These are phyloP conservation scores for Acrocephalus arundinaceus DNA, from an alignment of 2,113 vertebrate species.

Conservation along the genomic window DNA sequence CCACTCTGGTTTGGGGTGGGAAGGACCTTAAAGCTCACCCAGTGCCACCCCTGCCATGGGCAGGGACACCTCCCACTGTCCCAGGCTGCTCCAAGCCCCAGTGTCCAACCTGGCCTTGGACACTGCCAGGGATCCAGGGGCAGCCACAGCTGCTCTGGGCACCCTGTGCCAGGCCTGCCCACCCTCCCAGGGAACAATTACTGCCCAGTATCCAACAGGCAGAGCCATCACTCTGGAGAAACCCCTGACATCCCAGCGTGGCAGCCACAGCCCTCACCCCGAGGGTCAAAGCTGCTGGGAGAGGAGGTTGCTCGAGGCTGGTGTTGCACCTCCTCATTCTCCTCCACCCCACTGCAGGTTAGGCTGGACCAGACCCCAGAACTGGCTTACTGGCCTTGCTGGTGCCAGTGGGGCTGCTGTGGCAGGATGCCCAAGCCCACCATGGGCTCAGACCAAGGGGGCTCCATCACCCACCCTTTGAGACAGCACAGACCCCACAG, in stretches of 20 bases:
- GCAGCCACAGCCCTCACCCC: neutral
- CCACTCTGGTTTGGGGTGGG: neutral
- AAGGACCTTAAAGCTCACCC: neutral
- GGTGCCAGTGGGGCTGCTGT: neutral
- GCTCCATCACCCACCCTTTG: neutral
- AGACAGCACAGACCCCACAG: neutral
- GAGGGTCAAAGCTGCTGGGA: neutral
- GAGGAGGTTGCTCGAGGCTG: neutral
- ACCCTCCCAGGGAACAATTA: rapidly evolving
- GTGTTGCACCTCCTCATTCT: neutral
- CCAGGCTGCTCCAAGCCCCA: neutral
- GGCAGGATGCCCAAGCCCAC: neutral
- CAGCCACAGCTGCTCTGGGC: neutral
- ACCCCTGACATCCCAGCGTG: rapidly evolving
- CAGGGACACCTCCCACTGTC: neutral
- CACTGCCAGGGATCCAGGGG: neutral
- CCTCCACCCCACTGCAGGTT: rapidly evolving
- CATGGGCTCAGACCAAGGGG: neutral
- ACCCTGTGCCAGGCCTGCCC: neutral
- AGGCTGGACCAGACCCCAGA: neutral
- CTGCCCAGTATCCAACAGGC: neutral
- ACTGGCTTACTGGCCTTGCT: neutral
- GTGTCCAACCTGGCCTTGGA: rapidly evolving
- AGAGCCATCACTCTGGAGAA: neutral
- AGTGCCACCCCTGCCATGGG: neutral